Conservation (phyloP, 2,113 vertebrate species). For the Cervus canadensis region DNA sequence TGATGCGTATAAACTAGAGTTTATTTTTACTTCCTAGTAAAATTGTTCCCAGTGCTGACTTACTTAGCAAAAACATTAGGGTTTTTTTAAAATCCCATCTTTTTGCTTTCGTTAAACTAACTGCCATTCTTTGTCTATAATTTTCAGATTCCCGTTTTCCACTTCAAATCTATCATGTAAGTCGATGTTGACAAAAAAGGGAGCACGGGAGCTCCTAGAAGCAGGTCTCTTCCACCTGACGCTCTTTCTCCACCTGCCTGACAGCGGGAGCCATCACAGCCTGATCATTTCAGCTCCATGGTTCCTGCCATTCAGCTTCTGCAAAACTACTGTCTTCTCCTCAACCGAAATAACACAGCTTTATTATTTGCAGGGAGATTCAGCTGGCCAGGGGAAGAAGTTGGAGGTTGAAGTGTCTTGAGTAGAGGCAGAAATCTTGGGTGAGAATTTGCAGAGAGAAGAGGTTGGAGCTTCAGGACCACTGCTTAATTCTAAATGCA, state of each 20-base stretch:
- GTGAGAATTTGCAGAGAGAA: not conserved
- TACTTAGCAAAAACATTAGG: constrained; percentile 48
- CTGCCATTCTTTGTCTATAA: constrained; percentile 30
- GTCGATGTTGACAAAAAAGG: not conserved
- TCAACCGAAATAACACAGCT: rapidly evolving
- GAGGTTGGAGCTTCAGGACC: not conserved
- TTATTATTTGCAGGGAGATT: not conserved
- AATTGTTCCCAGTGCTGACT: constrained; percentile 25
- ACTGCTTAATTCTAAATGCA: not conserved
- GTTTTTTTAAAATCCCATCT: not conserved
- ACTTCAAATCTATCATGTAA: not conserved
- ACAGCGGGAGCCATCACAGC: not conserved
- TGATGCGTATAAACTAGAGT: not conserved
- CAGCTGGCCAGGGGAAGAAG: not conserved
- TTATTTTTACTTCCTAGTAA: constrained; percentile 35
- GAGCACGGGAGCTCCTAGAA: not conserved
- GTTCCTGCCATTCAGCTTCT: not conserved
- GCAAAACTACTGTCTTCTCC: not conserved
- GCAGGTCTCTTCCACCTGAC: not conserved
- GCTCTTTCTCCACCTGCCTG: not conserved
- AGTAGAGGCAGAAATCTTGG: not conserved
- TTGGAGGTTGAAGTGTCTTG: not conserved
- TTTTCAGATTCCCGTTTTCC: constrained; percentile 39
- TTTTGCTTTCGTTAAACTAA: constrained; percentile 42
- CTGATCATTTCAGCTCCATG: not conserved